phyloP scores from a whole-genome alignment of 2,797 vertebrate species.

The Typhlichthys subterraneus region DNA sequence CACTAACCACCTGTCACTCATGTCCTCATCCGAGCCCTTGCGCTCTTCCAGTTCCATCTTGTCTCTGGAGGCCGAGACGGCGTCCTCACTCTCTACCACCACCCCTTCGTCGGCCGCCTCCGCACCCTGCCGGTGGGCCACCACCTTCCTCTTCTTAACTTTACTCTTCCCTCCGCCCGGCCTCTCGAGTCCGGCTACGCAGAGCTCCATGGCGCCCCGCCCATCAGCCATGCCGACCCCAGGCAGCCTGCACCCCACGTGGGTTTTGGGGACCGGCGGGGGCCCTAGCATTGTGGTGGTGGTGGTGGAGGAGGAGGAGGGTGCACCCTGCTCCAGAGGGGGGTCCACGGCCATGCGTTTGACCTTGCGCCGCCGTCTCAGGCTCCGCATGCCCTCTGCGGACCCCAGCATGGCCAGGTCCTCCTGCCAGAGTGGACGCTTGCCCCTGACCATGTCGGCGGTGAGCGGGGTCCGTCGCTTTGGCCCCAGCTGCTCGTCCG shows the following conservation, averaged over 20 bases:
- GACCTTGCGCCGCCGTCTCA: conserved; percentile 90
- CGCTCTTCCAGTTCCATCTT: conserved; percentile 97
- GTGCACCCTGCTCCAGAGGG: conserved; percentile 77
- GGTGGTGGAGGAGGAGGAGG: conserved; percentile 42
- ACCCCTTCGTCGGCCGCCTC: conserved; percentile 91
- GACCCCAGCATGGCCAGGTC: conserved; percentile 80
- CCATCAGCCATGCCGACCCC: conserved; percentile 65
- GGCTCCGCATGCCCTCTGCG: conserved; percentile 80
- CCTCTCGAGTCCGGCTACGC: conserved; percentile 71
- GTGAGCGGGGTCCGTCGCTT: conserved; percentile 87
- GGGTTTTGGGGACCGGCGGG: conserved; percentile 79
- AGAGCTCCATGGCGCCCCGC: conserved; percentile 74
- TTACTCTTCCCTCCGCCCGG: conserved; percentile 79
- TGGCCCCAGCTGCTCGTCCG: conserved; percentile 91
- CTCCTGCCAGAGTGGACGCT: conserved; percentile 91
- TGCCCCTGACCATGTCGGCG: conserved; percentile 82
- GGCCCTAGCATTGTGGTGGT: conserved; percentile 77
- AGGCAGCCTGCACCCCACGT: conserved; percentile 77
- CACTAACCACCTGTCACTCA: conserved; percentile 98
- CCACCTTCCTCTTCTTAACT: conserved; percentile 92
- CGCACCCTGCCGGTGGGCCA: conserved; percentile 75
- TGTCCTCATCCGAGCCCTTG: conserved; percentile 96
- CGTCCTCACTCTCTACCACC: conserved; percentile 91
- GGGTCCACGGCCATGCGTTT: conserved; percentile 97
- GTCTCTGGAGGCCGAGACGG: conserved; percentile 78